Evolutionary conservation across 2,113 vertebrate species (phyloP).

Genomic region (Ammodytes marinus): DNA sequence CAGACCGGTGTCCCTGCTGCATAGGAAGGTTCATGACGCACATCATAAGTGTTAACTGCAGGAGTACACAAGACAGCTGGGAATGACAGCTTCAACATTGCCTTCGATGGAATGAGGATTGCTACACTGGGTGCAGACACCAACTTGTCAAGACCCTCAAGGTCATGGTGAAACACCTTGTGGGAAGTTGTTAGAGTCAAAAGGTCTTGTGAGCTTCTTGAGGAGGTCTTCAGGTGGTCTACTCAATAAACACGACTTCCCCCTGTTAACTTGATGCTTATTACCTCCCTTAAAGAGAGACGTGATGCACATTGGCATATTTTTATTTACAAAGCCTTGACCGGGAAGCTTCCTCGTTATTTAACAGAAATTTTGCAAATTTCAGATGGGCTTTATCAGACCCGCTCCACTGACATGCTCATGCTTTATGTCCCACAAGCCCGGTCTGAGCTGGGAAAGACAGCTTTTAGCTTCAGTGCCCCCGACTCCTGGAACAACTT

Average conservation of each 20-base stretch:
- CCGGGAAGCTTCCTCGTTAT: too few species aligned
- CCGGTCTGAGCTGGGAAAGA: too few species aligned
- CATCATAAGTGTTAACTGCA: conserved; percentile 17
- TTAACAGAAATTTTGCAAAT: too few species aligned
- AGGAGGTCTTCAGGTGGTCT: conserved; percentile 51
- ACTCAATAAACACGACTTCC: conserved; percentile 39
- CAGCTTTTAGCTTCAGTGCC: too few species aligned
- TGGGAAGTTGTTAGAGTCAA: conserved; percentile 47
- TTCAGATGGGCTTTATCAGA: too few species aligned
- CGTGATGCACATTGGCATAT: too few species aligned
- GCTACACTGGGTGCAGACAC: conserved; percentile 21
- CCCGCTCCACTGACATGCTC: too few species aligned
- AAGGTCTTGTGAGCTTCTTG: conserved; percentile 35
- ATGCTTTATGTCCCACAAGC: too few species aligned
- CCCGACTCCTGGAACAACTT: too few species aligned
- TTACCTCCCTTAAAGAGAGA: too few species aligned
- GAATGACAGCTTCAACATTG: conserved; percentile 18
- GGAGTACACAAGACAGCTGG: conserved; percentile 60
- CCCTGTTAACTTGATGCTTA: conserved; percentile 1
- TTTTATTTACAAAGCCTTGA: too few species aligned
- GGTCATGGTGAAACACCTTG: conserved; percentile 15
- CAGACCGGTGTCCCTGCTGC: background rate
- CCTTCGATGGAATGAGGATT: conserved; percentile 30
- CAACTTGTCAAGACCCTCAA: conserved; percentile 13
- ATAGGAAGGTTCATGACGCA: background rate